Evolutionary conservation across 2,888 invertebrate genomes (phyloP).

Genomic region (Tricholauxania praeusta): DNA sequence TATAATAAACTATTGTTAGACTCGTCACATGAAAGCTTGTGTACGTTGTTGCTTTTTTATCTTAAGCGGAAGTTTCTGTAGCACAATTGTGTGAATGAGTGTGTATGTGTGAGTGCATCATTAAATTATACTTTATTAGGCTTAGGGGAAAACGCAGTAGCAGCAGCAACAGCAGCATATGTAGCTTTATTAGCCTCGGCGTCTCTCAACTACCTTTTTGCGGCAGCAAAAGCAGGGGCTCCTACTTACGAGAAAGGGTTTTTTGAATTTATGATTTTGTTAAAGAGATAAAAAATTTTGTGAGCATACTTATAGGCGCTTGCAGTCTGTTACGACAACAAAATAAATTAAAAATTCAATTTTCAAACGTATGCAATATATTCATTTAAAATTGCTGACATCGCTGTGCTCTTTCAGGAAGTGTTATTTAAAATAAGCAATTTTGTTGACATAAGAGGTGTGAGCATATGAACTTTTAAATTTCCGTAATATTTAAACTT

Average conservation of each 20-base stretch:
- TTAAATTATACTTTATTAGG: constrained; percentile 36
- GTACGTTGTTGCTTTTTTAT: constrained; percentile 8
- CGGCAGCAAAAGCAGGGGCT: neutral
- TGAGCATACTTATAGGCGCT: constrained; percentile 14
- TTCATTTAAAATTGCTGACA: neutral
- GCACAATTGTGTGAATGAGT: neutral
- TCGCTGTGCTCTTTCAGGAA: no score
- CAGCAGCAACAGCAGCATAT: neutral
- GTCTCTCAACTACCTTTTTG: neutral
- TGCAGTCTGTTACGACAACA: neutral
- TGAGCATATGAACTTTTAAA: no score
- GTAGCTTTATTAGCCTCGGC: neutral
- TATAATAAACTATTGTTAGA: no score
- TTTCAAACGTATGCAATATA: constrained; percentile 1
- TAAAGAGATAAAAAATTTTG: constrained; percentile 59
- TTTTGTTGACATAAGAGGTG: no score
- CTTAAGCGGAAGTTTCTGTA: constrained; percentile 17
- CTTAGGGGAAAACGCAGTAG: constrained; percentile 15
- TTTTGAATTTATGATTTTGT: constrained; percentile 60
- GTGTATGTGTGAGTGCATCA: constrained; percentile 22
- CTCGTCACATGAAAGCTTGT: neutral
- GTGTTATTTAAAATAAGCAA: no score
- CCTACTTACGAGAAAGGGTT: constrained; percentile 40
- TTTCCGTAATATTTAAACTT: no score
- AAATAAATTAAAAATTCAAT: constrained; percentile 13